A percentile compares a stretch with the other conserved stretches of the same genome.
These are phyloP conservation scores for Chrysopa pallens DNA, from an alignment of 1,140 invertebrate genomes.

Conservation along the genomic window DNA sequence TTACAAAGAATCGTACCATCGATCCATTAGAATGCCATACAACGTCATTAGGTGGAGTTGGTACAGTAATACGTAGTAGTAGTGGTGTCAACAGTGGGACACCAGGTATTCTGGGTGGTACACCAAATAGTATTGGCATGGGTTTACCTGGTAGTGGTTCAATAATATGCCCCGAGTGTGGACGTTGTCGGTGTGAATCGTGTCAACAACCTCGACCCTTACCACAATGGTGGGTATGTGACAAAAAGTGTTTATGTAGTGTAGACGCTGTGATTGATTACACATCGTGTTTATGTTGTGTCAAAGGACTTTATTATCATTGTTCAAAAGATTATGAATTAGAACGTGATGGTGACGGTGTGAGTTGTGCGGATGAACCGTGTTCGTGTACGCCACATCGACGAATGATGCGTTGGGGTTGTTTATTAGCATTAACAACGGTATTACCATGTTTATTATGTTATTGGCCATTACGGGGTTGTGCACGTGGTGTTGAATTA, in stretches of 20 bases:
- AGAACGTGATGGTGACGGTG: slow-evolving; percentile 41
- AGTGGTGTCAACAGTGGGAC: neutral
- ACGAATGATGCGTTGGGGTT: slow-evolving; percentile 60
- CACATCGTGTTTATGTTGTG: slow-evolving; percentile 81
- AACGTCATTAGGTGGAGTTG: slow-evolving; percentile 7
- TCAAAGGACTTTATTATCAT: slow-evolving; percentile 84
- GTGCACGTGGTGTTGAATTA: slow-evolving; percentile 55
- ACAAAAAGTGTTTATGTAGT: slow-evolving; percentile 69
- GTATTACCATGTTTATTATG: slow-evolving; percentile 75
- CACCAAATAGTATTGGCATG: neutral
- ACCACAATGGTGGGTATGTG: slow-evolving; percentile 75
- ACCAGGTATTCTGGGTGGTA: neutral
- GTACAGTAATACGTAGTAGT: neutral
- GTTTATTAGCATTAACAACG: slow-evolving; percentile 58
- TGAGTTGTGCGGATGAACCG: slow-evolving; percentile 63
- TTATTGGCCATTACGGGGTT: slow-evolving; percentile 79
- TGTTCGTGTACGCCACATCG: slow-evolving; percentile 62
- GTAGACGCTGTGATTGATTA: slow-evolving; percentile 73
- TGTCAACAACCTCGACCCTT: slow-evolving; percentile 68
- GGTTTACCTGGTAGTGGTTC: slow-evolving; percentile 21
- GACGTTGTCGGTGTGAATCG: slow-evolving; percentile 68
- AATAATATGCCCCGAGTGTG: slow-evolving; percentile 72
- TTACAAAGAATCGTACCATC: slow-evolving; percentile 30
- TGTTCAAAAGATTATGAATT: slow-evolving; percentile 42
- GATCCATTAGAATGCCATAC: slow-evolving; percentile 12